phyloP scores from a whole-genome alignment of 2,113 vertebrate genomes.

The Heterochromis multidens region DNA sequence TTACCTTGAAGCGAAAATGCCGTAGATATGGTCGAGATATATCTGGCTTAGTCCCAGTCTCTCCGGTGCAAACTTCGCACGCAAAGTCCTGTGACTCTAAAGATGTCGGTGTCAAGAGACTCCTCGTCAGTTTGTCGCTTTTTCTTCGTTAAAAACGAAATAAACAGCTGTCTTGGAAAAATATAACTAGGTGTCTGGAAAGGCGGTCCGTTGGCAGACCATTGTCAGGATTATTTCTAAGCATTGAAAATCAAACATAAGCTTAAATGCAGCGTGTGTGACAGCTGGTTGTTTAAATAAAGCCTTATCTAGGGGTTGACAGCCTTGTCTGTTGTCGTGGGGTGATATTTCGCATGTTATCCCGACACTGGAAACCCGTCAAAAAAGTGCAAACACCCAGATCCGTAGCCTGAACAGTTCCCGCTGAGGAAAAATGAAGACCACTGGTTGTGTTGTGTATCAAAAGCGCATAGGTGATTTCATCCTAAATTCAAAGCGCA shows the following conservation, averaged over 20 bases:
- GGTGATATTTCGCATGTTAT: constrained; percentile 32
- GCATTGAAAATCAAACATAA: constrained; percentile 26
- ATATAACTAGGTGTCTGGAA: constrained; percentile 45
- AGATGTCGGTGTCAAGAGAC: constrained; percentile 39
- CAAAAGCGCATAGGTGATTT: constrained; percentile 42
- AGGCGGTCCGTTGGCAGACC: constrained; percentile 64
- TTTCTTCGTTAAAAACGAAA: constrained; percentile 15
- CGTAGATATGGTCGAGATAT: constrained; percentile 54
- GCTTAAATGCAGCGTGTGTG: constrained; percentile 18
- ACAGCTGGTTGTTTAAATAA: constrained; percentile 31
- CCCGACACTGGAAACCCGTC: constrained; percentile 58
- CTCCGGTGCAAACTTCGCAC: constrained; percentile 70
- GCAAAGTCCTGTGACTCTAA: constrained; percentile 44
- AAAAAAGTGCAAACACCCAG: constrained; percentile 66
- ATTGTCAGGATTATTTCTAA: constrained; percentile 63
- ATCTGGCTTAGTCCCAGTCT: constrained; percentile 33
- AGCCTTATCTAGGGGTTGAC: constrained; percentile 18
- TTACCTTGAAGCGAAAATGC: constrained; percentile 70
- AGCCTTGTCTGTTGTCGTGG: constrained; percentile 48
- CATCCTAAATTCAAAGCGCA: constrained; percentile 62
- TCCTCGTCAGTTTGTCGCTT: constrained; percentile 34
- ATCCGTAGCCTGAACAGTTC: constrained; percentile 52
- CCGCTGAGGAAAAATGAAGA: constrained; percentile 43
- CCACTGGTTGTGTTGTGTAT: constrained; percentile 26
- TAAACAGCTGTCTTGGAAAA: constrained; percentile 17